phyloP scores from a whole-genome alignment of 2,113 vertebrate species.

The Austrofundulus limnaeus region DNA sequence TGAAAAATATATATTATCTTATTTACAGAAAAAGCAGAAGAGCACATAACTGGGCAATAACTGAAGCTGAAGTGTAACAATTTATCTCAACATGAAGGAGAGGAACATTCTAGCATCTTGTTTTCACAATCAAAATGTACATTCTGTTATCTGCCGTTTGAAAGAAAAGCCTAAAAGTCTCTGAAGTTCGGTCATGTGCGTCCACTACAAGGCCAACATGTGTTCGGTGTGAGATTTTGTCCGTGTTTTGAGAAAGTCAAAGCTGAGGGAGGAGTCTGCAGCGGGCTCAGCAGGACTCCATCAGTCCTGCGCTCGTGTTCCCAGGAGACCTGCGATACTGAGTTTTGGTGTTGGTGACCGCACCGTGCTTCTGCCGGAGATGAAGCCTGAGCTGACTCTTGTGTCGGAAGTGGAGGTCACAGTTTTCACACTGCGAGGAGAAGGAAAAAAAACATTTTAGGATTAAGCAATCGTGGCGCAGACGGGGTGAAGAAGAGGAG shows the following conservation, averaged over 20 bases:
- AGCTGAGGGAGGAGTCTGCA: neutral
- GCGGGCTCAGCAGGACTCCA: constrained; percentile 81
- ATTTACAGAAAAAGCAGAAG: constrained; percentile 52
- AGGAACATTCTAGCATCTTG: constrained; percentile 23
- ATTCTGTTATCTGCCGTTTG: constrained; percentile 58
- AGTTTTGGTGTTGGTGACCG: constrained; percentile 96
- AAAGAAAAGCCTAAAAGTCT: constrained; percentile 38
- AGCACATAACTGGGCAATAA: constrained; percentile 29
- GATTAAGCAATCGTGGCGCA: constrained; percentile 11
- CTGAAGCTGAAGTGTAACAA: constrained; percentile 52
- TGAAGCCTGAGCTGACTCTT: constrained; percentile 98
- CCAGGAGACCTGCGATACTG: constrained; percentile 83
- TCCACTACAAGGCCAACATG: constrained; percentile 35
- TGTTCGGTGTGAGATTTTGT: constrained; percentile 18
- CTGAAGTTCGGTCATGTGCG: constrained; percentile 41
- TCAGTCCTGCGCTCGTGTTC: constrained; percentile 76
- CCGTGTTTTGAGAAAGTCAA: constrained; percentile 41
- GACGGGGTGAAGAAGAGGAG: constrained; percentile 24
- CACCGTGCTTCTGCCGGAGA: constrained; percentile 95
- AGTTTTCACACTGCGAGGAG: constrained; percentile 94
- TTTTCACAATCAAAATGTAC: constrained; percentile 63
- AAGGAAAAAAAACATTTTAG: neutral
- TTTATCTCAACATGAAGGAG: constrained; percentile 22
- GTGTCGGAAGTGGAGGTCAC: constrained; percentile 97
- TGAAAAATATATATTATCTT: constrained; percentile 85